phyloP scores from a whole-genome alignment of 2,113 vertebrate genomes.

The Candoia aspera region DNA sequence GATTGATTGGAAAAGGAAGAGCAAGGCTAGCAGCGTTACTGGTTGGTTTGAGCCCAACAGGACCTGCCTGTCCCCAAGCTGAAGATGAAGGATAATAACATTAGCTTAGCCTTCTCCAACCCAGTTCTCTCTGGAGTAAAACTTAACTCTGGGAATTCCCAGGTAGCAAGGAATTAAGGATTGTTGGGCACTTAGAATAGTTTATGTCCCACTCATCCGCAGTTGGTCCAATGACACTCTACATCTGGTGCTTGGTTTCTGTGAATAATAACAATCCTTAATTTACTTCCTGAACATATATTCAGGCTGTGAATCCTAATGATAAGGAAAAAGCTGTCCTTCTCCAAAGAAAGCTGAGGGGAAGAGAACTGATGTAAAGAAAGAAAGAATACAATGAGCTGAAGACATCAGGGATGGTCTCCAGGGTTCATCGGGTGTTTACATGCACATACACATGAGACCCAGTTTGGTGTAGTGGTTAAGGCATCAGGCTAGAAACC shows the following conservation, averaged over 20 bases:
- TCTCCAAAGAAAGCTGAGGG: not conserved
- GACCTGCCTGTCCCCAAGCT: not conserved
- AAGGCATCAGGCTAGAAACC: too few species aligned
- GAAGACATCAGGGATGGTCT: too few species aligned
- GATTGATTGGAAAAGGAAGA: not conserved
- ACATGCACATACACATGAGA: too few species aligned
- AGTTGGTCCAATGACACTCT: not conserved
- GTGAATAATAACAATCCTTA: not conserved
- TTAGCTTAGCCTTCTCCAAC: not conserved
- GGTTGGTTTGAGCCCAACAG: not conserved
- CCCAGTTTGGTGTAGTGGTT: too few species aligned
- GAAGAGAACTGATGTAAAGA: not conserved
- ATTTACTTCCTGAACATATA: not conserved
- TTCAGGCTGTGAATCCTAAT: not conserved
- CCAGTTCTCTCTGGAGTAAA: not conserved
- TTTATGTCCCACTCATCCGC: not conserved
- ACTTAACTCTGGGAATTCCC: not conserved
- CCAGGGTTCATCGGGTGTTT: too few species aligned
- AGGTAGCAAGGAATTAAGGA: not conserved
- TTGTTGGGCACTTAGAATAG: not conserved
- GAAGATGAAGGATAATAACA: not conserved
- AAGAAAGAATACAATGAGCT: too few species aligned
- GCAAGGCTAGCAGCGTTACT: too few species aligned
- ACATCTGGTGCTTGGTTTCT: not conserved
- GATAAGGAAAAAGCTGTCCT: not conserved